phyloP scores from a whole-genome alignment of 2,113 vertebrate species.

The Oncorhynchus clarkii region DNA sequence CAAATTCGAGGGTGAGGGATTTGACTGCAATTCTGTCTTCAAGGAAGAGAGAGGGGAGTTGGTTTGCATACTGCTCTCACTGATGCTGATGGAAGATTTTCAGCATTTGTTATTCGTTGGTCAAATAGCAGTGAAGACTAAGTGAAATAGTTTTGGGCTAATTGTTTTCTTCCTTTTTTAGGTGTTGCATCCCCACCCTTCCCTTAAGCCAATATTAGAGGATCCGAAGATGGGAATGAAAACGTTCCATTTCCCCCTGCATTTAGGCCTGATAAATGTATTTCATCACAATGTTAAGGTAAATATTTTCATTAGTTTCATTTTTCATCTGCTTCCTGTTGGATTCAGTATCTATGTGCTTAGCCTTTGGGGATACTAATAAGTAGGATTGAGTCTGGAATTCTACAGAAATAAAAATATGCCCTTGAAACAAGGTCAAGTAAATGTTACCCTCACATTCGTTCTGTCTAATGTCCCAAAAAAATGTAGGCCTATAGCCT shows the following conservation, averaged over 20 bases:
- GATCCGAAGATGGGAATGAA: slow-evolving; percentile 79
- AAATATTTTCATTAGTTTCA: slow-evolving; percentile 72
- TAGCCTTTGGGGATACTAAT: slow-evolving; percentile 20
- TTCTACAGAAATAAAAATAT: slow-evolving; percentile 42
- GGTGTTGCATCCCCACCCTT: slow-evolving; percentile 66
- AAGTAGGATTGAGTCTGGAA: slow-evolving; percentile 22
- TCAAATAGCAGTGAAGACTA: slow-evolving; percentile 45
- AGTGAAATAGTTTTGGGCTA: slow-evolving; percentile 59
- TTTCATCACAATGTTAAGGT: slow-evolving; percentile 76
- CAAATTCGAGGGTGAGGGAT: slow-evolving; percentile 58
- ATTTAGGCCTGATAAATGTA: slow-evolving; percentile 77
- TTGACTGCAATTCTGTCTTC: slow-evolving; percentile 75
- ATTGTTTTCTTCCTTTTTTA: slow-evolving; percentile 73
- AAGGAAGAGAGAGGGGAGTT: slow-evolving; percentile 67
- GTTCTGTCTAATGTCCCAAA: slow-evolving; percentile 33
- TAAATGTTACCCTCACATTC: slow-evolving; percentile 37
- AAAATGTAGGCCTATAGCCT: slow-evolving; percentile 15
- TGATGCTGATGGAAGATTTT: slow-evolving; percentile 53
- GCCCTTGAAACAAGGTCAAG: slow-evolving; percentile 74
- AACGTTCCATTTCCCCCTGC: slow-evolving; percentile 67
- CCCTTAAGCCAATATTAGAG: slow-evolving; percentile 67
- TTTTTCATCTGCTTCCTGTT: slow-evolving; percentile 55
- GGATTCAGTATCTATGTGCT: slow-evolving; percentile 15
- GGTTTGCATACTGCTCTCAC: slow-evolving; percentile 57
- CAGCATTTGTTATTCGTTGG: slow-evolving; percentile 64